Evolutionary conservation across 2,888 invertebrate genomes (phyloP).

Genomic region (Lithophane semibrunnea): DNA sequence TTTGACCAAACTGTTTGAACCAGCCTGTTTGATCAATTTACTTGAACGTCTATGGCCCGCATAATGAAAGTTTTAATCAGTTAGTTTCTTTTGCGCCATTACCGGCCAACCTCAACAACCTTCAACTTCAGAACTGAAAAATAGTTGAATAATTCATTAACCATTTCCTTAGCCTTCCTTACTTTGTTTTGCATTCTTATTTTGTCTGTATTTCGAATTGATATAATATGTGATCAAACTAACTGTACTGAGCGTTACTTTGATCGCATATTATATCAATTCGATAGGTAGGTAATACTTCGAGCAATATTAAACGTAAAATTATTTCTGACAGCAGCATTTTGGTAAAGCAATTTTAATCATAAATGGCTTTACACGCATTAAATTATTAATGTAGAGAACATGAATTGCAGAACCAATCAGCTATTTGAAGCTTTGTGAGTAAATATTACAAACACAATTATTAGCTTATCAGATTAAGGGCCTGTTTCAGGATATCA

Average conservation of each 20-base stretch:
- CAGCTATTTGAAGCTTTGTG: conserved; percentile 9
- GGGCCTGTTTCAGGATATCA: not conserved
- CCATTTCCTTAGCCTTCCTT: not conserved
- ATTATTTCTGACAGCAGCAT: conserved; percentile 28
- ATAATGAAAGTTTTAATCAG: not conserved
- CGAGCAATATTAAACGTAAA: conserved; percentile 31
- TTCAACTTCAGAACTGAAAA: conserved; percentile 2
- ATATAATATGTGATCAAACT: conserved; percentile 18
- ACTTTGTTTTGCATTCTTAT: not conserved
- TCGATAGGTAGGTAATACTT: conserved; percentile 6
- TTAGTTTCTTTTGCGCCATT: not conserved
- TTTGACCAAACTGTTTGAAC: too few species aligned
- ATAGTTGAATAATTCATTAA: conserved; percentile 1
- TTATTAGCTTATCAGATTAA: not conserved
- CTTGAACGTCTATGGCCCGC: too few species aligned
- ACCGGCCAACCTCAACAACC: not conserved
- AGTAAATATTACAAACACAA: not conserved
- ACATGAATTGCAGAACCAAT: conserved; percentile 19
- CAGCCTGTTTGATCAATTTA: too few species aligned
- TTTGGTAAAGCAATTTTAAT: conserved; percentile 35
- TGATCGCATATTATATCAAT: too few species aligned
- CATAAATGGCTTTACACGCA: conserved; percentile 16
- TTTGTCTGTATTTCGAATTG: not conserved
- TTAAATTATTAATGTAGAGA: conserved; percentile 18
- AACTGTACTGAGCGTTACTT: not conserved